Evolutionary conservation across 2,888 invertebrate genomes (phyloP).

Genomic region (Mythimna vitellina): DNA sequence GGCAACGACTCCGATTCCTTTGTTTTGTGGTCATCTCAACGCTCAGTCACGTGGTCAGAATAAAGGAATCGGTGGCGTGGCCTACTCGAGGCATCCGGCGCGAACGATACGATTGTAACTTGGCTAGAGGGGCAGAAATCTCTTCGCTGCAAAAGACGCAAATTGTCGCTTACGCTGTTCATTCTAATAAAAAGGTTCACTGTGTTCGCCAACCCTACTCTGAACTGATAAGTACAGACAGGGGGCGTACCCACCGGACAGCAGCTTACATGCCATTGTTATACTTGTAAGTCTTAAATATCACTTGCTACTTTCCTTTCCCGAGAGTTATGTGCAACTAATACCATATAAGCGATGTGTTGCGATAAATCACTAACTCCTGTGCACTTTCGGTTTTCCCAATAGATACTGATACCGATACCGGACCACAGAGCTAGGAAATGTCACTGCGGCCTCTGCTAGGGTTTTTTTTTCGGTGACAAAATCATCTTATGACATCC

Average conservation of each 20-base stretch:
- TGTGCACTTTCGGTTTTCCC: conserved; percentile 42
- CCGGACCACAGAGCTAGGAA: neutral
- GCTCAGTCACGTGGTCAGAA: too few species aligned
- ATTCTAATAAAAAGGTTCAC: too few species aligned
- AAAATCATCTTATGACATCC: too few species aligned
- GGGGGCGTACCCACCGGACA: conserved; percentile 44
- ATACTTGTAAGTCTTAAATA: conserved; percentile 57
- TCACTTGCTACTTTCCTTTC: conserved; percentile 60
- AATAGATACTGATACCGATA: conserved; percentile 11
- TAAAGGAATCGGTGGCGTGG: too few species aligned
- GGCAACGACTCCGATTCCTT: too few species aligned
- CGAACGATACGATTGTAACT: too few species aligned
- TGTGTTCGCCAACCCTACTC: conserved; percentile 53
- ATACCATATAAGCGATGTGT: conserved; percentile 58
- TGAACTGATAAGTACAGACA: conserved; percentile 31
- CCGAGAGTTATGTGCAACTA: conserved; percentile 58
- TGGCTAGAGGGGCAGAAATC: too few species aligned
- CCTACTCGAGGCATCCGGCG: too few species aligned
- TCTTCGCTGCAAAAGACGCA: too few species aligned
- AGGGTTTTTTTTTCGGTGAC: too few species aligned
- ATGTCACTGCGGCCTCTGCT: neutral
- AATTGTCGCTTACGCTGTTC: too few species aligned
- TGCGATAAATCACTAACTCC: conserved; percentile 51
- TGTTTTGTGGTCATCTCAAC: too few species aligned
- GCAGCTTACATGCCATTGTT: conserved; percentile 62